These are phyloP conservation scores for Mormyrus iriodes DNA, from an alignment of 2,113 vertebrate species.

Conservation along the genomic window DNA sequence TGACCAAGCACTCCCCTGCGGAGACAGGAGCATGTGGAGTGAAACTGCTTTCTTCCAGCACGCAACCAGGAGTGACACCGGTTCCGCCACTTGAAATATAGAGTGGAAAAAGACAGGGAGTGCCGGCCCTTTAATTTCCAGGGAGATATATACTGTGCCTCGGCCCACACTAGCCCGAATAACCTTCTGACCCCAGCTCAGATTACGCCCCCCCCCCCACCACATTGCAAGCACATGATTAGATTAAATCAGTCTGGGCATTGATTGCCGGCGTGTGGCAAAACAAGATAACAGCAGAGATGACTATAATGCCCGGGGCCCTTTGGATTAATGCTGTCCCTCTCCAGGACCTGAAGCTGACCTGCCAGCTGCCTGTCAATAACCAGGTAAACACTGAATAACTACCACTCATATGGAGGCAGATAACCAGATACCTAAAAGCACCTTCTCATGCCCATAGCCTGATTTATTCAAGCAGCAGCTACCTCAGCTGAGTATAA, in stretches of 20 bases:
- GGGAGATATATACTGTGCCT: neutral
- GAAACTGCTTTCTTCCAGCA: neutral
- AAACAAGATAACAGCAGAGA: conserved; percentile 3
- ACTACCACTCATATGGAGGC: neutral
- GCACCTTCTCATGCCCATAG: neutral
- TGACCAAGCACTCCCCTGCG: conserved; percentile 84
- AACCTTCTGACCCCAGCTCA: neutral
- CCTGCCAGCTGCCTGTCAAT: neutral
- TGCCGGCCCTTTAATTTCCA: neutral
- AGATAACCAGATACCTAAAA: neutral
- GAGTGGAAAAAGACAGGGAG: neutral
- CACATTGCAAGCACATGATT: neutral
- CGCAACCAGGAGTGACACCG: neutral
- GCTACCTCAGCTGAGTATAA: neutral
- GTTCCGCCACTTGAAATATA: neutral
- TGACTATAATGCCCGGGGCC: neutral
- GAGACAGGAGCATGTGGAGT: conserved; percentile 8
- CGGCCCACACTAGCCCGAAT: neutral
- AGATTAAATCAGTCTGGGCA: neutral
- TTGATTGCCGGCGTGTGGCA: neutral
- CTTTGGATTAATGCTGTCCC: neutral
- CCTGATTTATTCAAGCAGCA: neutral
- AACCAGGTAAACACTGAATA: neutral
- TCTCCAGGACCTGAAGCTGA: neutral
- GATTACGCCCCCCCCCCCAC: neutral